Conservation (phyloP, 2,113 vertebrate species). For the Fulmarus glacialis region DNA sequence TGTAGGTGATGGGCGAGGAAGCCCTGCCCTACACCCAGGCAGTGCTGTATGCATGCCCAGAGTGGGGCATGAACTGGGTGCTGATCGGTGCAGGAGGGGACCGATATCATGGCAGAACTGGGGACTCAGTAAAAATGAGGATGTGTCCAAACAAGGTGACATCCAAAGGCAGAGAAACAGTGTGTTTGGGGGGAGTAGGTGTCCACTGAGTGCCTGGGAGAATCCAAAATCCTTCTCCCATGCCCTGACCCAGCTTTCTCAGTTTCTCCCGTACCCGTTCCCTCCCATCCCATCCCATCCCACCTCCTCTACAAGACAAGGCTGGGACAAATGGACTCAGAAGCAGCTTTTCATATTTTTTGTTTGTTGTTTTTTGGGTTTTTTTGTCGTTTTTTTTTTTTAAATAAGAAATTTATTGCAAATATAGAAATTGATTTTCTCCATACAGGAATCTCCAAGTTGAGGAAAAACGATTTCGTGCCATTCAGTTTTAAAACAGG, state of each 20-base stretch:
- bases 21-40: background rate
- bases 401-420: constrained; percentile 89
- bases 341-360: constrained; percentile 34
- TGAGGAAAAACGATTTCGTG: constrained; percentile 83
- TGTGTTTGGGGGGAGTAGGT: background rate
- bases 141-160: background rate
- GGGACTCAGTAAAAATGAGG: background rate
- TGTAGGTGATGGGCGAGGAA: background rate
- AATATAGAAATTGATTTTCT: constrained; percentile 89
- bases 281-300: background rate
- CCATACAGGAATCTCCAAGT: constrained; percentile 83
- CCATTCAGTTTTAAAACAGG: constrained; percentile 80
- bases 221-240: background rate
- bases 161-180: background rate
- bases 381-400: constrained; percentile 58
- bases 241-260: background rate
- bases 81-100: background rate
- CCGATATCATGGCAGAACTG: background rate
- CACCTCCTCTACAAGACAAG: background rate
- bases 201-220: background rate
- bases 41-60: background rate
- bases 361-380: constrained; percentile 21
- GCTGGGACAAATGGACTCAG: constrained; percentile 3
- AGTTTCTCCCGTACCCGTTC: background rate
- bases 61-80: background rate